These are phyloP conservation scores for Oriolus oriolus DNA, from an alignment of 2,113 vertebrate genomes.

Conservation along the genomic window DNA sequence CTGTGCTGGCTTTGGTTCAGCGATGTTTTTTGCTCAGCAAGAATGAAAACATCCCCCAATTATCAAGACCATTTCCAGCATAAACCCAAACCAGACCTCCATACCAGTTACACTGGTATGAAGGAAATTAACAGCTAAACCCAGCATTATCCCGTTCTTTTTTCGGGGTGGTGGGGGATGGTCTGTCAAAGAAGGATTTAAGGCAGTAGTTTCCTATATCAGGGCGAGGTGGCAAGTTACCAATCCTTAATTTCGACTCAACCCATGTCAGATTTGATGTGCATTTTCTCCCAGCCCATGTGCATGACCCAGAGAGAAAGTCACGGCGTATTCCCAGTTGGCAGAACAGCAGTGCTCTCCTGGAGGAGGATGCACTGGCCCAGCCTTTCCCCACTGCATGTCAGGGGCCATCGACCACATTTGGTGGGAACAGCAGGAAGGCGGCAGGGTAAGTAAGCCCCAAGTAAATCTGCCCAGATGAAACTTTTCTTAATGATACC, in stretches of 20 bases:
- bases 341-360: neutral
- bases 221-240: neutral
- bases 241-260: neutral
- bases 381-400: rapidly evolving
- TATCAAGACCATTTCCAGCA: neutral
- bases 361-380: neutral
- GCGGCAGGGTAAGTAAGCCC: neutral
- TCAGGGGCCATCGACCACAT: rapidly evolving
- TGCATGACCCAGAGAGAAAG: neutral
- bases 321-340: rapidly evolving
- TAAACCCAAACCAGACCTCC: neutral
- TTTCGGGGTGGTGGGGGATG: rapidly evolving
- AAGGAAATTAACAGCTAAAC: neutral
- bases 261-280: neutral
- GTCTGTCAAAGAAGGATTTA: neutral
- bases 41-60: neutral
- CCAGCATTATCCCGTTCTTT: neutral
- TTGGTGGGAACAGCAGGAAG: neutral
- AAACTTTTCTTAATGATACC: neutral
- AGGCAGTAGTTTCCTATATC: neutral
- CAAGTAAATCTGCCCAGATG: neutral
- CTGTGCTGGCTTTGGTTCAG: neutral
- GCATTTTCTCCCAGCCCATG: neutral
- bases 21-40: neutral
- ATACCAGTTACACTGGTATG: neutral